Conservation (phyloP, 2,797 vertebrate species). For the Coilia nasus region DNA sequence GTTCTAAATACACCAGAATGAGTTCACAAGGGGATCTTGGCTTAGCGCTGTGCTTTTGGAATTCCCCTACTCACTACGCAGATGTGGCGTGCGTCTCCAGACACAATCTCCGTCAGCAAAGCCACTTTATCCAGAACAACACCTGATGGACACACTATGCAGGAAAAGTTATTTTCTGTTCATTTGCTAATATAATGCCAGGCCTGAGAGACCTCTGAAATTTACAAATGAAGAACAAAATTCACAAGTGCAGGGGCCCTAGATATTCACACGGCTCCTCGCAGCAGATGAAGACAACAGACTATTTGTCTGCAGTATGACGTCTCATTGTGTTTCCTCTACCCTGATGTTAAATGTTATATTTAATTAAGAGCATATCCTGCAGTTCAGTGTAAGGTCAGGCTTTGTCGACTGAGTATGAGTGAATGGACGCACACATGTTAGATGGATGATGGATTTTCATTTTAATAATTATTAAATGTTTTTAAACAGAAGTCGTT, state of each 20-base stretch:
- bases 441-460: neutral
- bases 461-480: neutral
- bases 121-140: neutral
- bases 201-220: too few relatives aligned
- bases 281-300: neutral
- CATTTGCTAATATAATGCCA: neutral
- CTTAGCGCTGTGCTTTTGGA: neutral
- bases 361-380: neutral
- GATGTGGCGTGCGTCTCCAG: neutral
- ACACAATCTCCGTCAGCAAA: neutral
- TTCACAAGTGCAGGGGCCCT: neutral
- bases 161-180: neutral
- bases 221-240: too few relatives aligned
- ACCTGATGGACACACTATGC: neutral
- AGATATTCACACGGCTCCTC: neutral
- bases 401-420: neutral
- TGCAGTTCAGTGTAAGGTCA: neutral
- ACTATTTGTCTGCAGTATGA: slow-evolving; percentile 7
- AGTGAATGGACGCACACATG: slow-evolving; percentile 2
- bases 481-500: neutral
- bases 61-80: neutral
- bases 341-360: neutral
- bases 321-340: neutral
- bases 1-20: slow-evolving; percentile 3
- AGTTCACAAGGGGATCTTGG: slow-evolving; percentile 6